Base-by-base conservation (phyloP, 2,113 vertebrate species). In the Lutjanus erythropterus region DNA sequence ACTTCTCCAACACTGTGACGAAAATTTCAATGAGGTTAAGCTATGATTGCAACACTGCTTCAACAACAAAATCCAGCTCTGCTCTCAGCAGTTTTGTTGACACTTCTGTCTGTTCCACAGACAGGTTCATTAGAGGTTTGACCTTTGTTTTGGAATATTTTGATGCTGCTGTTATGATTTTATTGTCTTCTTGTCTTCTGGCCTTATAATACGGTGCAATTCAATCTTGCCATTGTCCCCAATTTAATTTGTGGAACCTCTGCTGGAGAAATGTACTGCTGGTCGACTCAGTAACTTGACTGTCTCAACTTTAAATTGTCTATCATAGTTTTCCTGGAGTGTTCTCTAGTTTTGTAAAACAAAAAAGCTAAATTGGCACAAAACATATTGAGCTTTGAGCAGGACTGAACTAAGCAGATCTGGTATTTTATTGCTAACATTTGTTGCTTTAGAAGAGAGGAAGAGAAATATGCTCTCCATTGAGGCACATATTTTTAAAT, bases 11-110 rank as follows among this genome's bases (percentile, higher is more conserved):
- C 50, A 25, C 27, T 79, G 70, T 81, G 86, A 89, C 15, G 31
- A 86, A 72, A 73, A 81, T 77, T 82, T 86, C 67, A 55, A 56
- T 16, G 11, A 81, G 75, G 76, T 75, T 87, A 77, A 71, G 52
- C 74, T 85, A 49, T 44, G 76, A 84, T 87, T 90, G 82, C 86
- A 75, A 82, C 60, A 91, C 79, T 18, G 35, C 70, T 72, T 75
- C 12, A 58, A 50, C 42, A 82, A 78, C 53, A 59, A 47, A 81
- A 67, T 61, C 49, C 66, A 44, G 64, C 44, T 79, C 31, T 46
- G 25, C 81, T 73, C 76, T 81, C 33, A 33, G 53, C 73, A 67
- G 33, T 70, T 82, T 44, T 75, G 25, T 66, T 80, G 50, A 69
- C 62, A 74, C 33, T 42, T 67, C 7, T 10, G 9, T 10, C 11